Percentiles rank a stretch among this genome's conserved stretches.
These are phyloP conservation scores for Platysternon megacephalum DNA, from an alignment of 2,113 vertebrate genomes.

Conservation along the genomic window DNA sequence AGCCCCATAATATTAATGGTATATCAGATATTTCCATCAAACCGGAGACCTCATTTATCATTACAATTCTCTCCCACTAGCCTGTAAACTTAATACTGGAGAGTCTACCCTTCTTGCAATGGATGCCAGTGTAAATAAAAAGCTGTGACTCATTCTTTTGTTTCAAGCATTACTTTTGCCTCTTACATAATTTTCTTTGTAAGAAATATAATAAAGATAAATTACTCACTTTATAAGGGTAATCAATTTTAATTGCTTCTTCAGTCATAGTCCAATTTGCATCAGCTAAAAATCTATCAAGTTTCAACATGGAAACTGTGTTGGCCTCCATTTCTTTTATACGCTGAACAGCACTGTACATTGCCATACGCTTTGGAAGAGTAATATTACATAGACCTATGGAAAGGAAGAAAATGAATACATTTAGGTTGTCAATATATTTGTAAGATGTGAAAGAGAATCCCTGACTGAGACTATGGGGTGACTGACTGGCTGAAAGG, in stretches of 20 bases:
- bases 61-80: background rate
- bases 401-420: background rate
- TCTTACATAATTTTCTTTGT: background rate
- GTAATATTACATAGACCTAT: slow-evolving; percentile 72
- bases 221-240: slow-evolving; percentile 66
- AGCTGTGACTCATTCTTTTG: background rate
- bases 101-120: background rate
- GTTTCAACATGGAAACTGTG: slow-evolving; percentile 64
- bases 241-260: slow-evolving; percentile 60
- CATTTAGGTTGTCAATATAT: background rate
- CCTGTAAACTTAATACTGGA: background rate
- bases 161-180: background rate
- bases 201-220: background rate
- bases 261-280: slow-evolving; percentile 73
- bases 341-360: slow-evolving; percentile 69
- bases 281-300: slow-evolving; percentile 75
- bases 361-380: slow-evolving; percentile 72
- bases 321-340: slow-evolving; percentile 67
- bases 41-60: background rate
- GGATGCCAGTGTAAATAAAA: background rate
- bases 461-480: background rate
- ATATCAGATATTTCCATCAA: background rate
- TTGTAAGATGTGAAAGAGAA: background rate
- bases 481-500: background rate
- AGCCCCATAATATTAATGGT: background rate